These are phyloP conservation scores for Clarias magur DNA, from an alignment of 2,113 vertebrate genomes.

Conservation along the genomic window DNA sequence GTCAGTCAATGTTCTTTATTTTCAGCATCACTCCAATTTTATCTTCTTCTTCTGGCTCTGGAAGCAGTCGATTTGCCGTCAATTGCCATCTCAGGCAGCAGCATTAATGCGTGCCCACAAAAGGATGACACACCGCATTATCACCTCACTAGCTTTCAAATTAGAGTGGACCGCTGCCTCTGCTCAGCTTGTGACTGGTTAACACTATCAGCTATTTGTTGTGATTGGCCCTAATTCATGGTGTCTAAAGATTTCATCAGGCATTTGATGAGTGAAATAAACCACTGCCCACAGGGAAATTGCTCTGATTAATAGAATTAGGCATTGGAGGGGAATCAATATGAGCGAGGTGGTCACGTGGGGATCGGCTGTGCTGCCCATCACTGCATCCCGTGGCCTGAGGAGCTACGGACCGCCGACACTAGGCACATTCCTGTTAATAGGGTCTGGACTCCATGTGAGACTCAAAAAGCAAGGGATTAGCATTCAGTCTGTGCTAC, in stretches of 20 bases:
- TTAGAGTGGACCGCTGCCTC: constrained; percentile 82
- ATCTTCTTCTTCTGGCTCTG: constrained; percentile 74
- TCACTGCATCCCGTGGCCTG: constrained; percentile 52
- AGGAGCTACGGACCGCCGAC: constrained; percentile 45
- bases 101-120: constrained; percentile 95
- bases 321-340: constrained; percentile 73
- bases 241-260: constrained; percentile 86
- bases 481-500: constrained; percentile 53
- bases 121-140: constrained; percentile 81
- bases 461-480: constrained; percentile 60
- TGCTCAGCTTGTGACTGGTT: constrained; percentile 85
- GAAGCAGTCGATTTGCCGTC: constrained; percentile 86
- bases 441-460: constrained; percentile 52
- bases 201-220: constrained; percentile 81
- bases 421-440: constrained; percentile 55
- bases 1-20: constrained; percentile 87
- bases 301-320: constrained; percentile 81
- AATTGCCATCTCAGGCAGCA: constrained; percentile 78
- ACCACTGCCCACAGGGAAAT: constrained; percentile 85
- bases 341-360: constrained; percentile 64
- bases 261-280: constrained; percentile 88
- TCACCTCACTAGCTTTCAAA: constrained; percentile 90
- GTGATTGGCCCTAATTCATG: constrained; percentile 82
- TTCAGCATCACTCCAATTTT: constrained; percentile 73
- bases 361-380: constrained; percentile 65